phyloP scores from a whole-genome alignment of 2,797 vertebrate species.

The Psittacula derbiana region DNA sequence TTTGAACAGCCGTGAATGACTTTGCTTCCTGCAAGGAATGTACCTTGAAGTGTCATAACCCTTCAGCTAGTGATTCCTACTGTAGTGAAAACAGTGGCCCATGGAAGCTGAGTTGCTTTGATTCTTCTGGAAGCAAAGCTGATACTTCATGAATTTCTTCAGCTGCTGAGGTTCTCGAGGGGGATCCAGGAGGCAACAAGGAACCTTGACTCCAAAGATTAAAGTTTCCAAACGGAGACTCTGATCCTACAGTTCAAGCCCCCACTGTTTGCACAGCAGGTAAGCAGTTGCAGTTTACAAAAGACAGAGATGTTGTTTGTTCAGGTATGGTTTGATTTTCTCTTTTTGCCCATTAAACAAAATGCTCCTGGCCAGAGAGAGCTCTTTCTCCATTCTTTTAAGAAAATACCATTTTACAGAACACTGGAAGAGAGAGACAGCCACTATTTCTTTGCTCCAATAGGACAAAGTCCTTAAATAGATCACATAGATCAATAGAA shows the following conservation, averaged over 20 bases:
- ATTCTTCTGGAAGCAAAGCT: neutral
- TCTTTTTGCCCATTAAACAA: neutral
- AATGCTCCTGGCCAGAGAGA: neutral
- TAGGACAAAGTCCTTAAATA: neutral
- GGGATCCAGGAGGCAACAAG: neutral
- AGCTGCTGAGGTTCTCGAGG: neutral
- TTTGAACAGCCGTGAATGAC: neutral
- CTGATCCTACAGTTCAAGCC: neutral
- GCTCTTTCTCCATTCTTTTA: neutral
- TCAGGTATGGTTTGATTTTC: neutral
- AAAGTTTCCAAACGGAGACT: neutral
- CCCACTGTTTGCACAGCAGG: neutral
- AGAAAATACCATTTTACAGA: neutral
- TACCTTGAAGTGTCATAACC: neutral
- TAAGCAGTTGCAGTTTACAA: neutral
- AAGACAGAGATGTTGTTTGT: neutral
- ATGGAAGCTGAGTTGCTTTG: neutral
- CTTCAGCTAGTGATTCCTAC: neutral
- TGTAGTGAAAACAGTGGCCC: neutral
- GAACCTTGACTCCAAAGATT: neutral
- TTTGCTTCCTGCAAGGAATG: neutral
- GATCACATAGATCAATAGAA: neutral
- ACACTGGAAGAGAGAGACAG: neutral
- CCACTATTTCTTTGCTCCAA: neutral
- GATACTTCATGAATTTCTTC: neutral